Evolutionary conservation across 92 coral and sea anemone species (phyloP), one percentile per base, ranked within the genome.

Genomic region (Palythoa heliodiscus): DNA sequence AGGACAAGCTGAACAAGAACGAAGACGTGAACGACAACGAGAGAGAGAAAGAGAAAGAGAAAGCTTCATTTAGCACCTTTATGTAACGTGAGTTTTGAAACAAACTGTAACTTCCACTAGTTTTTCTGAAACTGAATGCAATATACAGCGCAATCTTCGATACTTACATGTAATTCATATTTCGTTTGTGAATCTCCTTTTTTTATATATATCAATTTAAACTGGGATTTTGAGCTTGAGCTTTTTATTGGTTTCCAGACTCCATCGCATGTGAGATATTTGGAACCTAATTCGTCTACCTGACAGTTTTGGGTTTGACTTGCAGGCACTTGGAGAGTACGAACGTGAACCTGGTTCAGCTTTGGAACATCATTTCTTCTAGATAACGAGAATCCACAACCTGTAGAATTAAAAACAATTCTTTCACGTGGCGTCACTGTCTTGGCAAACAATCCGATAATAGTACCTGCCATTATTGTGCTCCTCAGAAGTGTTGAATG

Each of bases 241-340:
- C n/a, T 48, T 17, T 23, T 66, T 50, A 80, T 66, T 63, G 84
- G 84, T 67, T 22, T 24, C 84, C 84, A 80, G 43, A 58, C 10
- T 48, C 84, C 63, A 47, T 13, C 47, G 66, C 84, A 80, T 11
- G 61, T 12, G 47, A 80, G 61, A 52, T 80, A 80, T 11, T 37
- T 80, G 10, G 84, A 80, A 53, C 17, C 11, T 20, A 38, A 2
- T n/a, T 64, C 72, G 40, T 80, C 47, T 25, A 80, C 84, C 37
- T 12, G 39, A 43, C 84, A 80, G 20, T 13, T 16, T 54, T 29
- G 24, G 7, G 29, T 24, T 35, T 63, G 69, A 19, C 5, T 23
- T 9, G 10, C 25, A n/a, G 24, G 69, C 10, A 63, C 35, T 3
- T n/a, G 3, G 0, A 63, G 69, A 2, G 24, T 17, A 19, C 11